phyloP scores from a whole-genome alignment of 2,113 vertebrate species.

The Anas platyrhynchos region DNA sequence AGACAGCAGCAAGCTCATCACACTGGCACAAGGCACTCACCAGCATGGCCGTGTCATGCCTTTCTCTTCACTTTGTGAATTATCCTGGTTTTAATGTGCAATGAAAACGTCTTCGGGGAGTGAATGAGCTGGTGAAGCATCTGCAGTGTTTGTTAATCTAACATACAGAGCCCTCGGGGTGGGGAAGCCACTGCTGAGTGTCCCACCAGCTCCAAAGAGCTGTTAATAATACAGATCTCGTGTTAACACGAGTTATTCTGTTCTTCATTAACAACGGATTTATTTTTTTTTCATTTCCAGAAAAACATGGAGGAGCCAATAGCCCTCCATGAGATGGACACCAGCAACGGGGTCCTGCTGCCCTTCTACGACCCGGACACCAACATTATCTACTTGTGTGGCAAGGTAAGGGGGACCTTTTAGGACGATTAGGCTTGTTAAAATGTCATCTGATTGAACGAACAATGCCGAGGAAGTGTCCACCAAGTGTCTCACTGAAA shows the following conservation, averaged over 20 bases:
- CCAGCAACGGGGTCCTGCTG: conserved; percentile 93
- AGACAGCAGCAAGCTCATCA: background rate
- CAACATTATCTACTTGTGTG: conserved; percentile 94
- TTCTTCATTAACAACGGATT: background rate
- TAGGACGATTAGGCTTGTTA: background rate
- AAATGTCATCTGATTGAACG: background rate
- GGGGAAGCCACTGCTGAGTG: background rate
- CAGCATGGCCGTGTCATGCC: background rate
- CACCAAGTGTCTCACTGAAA: background rate
- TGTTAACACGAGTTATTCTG: background rate
- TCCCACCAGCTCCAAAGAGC: background rate
- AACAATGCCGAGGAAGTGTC: background rate
- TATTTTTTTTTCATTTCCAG: conserved; percentile 67
- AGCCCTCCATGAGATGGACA: conserved; percentile 93
- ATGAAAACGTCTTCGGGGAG: background rate
- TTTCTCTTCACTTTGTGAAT: background rate
- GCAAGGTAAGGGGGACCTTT: conserved; percentile 82
- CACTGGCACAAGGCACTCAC: background rate
- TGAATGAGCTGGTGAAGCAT: background rate
- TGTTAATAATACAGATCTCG: background rate
- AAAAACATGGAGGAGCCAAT: conserved; percentile 93
- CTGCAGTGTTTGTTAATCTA: background rate
- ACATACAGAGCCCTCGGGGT: background rate
- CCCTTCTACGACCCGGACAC: conserved; percentile 97
- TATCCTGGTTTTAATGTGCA: background rate